Conservation (phyloP, 2,797 vertebrate species). For the Eupleurogrammus muticus region DNA sequence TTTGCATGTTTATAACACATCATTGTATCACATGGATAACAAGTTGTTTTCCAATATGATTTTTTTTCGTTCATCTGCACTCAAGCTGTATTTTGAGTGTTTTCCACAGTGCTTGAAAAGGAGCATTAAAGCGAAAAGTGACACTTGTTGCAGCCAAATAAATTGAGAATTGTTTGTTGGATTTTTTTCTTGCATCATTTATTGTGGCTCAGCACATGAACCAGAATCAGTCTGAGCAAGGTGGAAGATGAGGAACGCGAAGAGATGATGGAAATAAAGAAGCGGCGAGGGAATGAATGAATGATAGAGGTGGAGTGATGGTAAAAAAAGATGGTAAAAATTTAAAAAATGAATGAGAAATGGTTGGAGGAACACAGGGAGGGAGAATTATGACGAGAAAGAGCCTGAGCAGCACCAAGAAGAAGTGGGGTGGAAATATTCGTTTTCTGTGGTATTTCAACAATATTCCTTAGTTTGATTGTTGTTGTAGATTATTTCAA, state of each 20-base stretch:
- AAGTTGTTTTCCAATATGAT: conserved; percentile 3
- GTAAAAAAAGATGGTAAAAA: conserved; percentile 25
- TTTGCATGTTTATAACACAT: not conserved
- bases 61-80: conserved; percentile 10
- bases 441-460: conserved; percentile 28
- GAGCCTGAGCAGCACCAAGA: not conserved
- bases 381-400: conserved; percentile 3
- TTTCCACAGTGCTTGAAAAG: conserved; percentile 34
- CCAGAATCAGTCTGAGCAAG: conserved; percentile 14
- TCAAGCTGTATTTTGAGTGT: conserved; percentile 39
- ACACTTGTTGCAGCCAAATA: conserved; percentile 50
- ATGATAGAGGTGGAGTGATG: conserved; percentile 13
- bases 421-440: conserved; percentile 13
- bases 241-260: not conserved
- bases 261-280: conserved; percentile 2
- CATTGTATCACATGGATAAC: conserved; percentile 1
- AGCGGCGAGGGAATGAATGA: not conserved
- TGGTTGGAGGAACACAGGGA: conserved; percentile 3
- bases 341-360: conserved; percentile 23
- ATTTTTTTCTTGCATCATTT: conserved; percentile 53
- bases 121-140: conserved; percentile 27
- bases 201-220: conserved; percentile 24
- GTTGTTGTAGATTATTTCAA: conserved; percentile 36
- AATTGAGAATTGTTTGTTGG: conserved; percentile 61
- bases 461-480: conserved; percentile 36